A percentile compares a stretch with the other conserved stretches of the same genome.
phyloP scores from a whole-genome alignment of 2,113 vertebrate species.

The Oreochromis niloticus region DNA sequence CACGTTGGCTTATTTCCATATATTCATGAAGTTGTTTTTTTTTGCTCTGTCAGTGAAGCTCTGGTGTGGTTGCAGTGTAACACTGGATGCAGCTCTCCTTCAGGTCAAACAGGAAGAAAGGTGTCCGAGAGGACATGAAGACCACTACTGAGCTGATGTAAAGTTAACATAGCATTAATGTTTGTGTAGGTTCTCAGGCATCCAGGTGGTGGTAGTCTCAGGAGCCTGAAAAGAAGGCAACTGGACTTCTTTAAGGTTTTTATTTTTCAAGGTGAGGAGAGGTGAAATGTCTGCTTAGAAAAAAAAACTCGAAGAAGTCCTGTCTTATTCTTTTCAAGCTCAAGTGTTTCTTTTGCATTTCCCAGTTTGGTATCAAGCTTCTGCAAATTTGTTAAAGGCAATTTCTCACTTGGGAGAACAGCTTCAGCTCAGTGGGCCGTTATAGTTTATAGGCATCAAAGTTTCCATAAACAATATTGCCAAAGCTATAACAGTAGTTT shows the following conservation, averaged over 20 bases:
- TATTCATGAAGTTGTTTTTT: neutral
- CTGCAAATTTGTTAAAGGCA: neutral
- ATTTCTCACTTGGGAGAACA: neutral
- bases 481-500: neutral
- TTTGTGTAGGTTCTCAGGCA: neutral
- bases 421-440: neutral
- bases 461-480: neutral
- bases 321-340: neutral
- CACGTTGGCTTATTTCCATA: neutral
- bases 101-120: neutral
- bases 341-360: neutral
- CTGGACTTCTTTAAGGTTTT: neutral
- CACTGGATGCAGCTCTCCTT: neutral
- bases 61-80: neutral
- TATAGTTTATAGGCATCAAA: neutral
- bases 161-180: neutral
- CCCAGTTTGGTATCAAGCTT: neutral
- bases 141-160: neutral
- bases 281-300: neutral
- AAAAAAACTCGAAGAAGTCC: rapidly evolving
- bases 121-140: neutral
- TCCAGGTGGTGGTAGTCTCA: neutral
- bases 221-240: neutral
- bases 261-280: neutral
- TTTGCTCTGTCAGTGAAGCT: neutral